phyloP scores from a whole-genome alignment of 2,888 invertebrate species.

The Microdon myrmicae region DNA sequence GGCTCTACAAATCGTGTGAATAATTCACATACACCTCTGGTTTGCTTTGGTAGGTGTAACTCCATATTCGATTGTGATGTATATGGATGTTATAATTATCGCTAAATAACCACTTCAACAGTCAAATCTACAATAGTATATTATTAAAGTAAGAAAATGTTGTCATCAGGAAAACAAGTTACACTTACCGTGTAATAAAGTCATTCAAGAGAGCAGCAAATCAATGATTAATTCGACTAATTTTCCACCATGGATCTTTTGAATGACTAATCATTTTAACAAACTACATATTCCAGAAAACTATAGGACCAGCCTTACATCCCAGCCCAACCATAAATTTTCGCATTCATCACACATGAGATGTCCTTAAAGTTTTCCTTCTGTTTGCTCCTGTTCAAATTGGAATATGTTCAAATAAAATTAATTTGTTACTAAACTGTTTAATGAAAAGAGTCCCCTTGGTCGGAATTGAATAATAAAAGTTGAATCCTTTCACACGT shows the following conservation, averaged over 20 bases:
- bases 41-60: no score
- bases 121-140: no score
- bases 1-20: no score
- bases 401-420: constrained; percentile 40
- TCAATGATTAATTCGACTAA: constrained; percentile 43
- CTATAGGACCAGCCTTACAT: constrained; percentile 8
- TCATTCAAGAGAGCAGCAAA: constrained; percentile 17
- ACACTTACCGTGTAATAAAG: background rate
- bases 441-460: constrained; percentile 19
- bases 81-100: no score
- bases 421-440: constrained; percentile 38
- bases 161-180: background rate
- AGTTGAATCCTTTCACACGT: constrained; percentile 38
- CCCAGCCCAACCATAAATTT: constrained; percentile 39
- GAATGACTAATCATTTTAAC: constrained; percentile 43
- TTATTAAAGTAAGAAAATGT: no score
- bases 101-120: no score
- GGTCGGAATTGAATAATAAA: background rate
- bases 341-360: constrained; percentile 50
- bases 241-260: constrained; percentile 17
- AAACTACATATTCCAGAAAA: constrained; percentile 3
- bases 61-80: no score
- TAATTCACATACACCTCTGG: no score
- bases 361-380: constrained; percentile 28
- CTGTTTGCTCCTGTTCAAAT: background rate